These are phyloP conservation scores for Andrena trimmerana DNA, from an alignment of 2,888 invertebrate genomes.

Conservation along the genomic window DNA sequence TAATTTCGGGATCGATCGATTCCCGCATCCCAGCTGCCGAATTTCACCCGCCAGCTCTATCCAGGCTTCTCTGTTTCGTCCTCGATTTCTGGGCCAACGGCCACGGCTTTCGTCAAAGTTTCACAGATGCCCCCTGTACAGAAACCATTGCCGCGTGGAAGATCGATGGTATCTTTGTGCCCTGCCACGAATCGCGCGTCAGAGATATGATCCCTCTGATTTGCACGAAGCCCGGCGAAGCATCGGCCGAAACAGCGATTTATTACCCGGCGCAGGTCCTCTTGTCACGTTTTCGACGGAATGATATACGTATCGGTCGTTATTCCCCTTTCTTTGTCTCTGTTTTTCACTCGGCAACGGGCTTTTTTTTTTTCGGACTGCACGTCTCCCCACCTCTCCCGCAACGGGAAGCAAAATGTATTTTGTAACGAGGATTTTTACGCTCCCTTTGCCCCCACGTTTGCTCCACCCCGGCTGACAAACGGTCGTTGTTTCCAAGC, in stretches of 20 bases:
- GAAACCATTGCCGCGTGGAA: slow-evolving; percentile 28
- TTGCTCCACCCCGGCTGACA: background rate
- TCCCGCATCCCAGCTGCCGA: background rate
- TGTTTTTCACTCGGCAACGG: background rate
- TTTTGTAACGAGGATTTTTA: background rate
- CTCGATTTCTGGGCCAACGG: slow-evolving; percentile 20
- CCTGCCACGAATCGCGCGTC: background rate
- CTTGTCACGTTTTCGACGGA: slow-evolving; percentile 2
- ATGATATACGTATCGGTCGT: slow-evolving; percentile 14
- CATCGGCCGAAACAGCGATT: slow-evolving; percentile 36
- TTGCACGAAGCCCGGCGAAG: slow-evolving; percentile 21
- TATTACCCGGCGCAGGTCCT: slow-evolving; percentile 12
- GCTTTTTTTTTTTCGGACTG: background rate
- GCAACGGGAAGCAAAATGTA: background rate
- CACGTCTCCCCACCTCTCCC: background rate
- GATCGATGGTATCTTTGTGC: slow-evolving; percentile 42
- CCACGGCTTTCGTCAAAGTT: slow-evolving; percentile 22
- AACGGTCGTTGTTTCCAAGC: slow-evolving; percentile 6
- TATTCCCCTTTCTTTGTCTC: background rate
- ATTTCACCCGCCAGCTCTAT: background rate
- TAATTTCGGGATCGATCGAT: slow-evolving; percentile 57
- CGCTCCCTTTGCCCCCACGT: background rate
- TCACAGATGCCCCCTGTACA: slow-evolving; percentile 24
- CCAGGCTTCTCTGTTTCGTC: background rate
- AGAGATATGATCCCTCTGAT: slow-evolving; percentile 28